Conservation (phyloP, 2,888 invertebrate genomes). For the Xanthorhoe spadicearia region DNA sequence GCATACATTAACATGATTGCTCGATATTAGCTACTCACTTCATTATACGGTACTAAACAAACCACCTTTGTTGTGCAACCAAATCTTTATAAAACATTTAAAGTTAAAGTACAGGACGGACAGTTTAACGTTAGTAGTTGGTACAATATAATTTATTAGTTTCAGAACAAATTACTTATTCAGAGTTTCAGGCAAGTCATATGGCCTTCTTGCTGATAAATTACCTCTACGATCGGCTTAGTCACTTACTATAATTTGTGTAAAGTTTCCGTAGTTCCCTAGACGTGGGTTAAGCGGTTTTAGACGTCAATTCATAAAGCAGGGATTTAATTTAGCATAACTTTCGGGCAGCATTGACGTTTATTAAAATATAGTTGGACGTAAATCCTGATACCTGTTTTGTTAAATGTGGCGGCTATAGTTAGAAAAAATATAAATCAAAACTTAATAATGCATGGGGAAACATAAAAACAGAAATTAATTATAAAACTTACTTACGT, state of each 20-base stretch:
- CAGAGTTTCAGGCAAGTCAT: conserved; percentile 33
- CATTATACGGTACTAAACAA: background rate
- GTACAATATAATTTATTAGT: background rate
- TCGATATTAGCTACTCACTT: background rate
- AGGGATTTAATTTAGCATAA: conserved; percentile 63
- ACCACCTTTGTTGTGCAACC: too few relatives aligned
- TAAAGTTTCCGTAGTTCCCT: conserved; percentile 54
- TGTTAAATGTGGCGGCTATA: background rate
- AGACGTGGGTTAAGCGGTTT: conserved; percentile 55
- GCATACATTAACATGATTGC: background rate
- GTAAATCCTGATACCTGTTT: conserved; percentile 32
- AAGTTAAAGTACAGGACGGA: too few relatives aligned
- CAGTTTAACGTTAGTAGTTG: too few relatives aligned
- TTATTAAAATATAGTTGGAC: conserved; percentile 61
- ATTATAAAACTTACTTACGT: too few relatives aligned
- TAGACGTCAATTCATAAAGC: conserved; percentile 50
- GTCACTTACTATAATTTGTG: conserved; percentile 72
- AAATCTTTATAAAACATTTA: too few relatives aligned
- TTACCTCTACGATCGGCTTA: conserved; percentile 54
- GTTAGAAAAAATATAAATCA: too few relatives aligned
- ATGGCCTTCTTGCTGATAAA: conserved; percentile 63
- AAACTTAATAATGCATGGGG: too few relatives aligned
- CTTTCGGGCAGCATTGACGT: conserved; percentile 64
- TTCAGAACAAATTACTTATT: background rate
- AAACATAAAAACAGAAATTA: too few relatives aligned